These are phyloP conservation scores for Nomada hirtipes DNA, from an alignment of 2,888 invertebrate genomes.

Conservation along the genomic window DNA sequence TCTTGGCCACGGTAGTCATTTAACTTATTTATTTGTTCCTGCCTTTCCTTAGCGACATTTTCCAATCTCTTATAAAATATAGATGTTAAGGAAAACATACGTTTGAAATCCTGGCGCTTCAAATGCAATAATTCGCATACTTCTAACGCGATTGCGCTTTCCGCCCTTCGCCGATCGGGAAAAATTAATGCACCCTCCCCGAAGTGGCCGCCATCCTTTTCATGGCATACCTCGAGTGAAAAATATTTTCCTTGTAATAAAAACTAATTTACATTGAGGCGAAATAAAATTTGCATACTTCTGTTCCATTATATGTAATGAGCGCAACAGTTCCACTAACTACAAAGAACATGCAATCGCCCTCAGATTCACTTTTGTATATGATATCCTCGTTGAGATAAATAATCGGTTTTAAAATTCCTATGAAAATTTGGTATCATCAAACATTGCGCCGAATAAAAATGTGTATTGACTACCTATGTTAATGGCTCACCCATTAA, in stretches of 20 bases:
- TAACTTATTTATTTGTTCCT: constrained; percentile 57
- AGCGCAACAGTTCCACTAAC: constrained; percentile 80
- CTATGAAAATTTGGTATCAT: constrained; percentile 39
- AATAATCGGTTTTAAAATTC: constrained; percentile 74
- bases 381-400: constrained; percentile 80
- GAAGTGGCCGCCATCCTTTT: constrained; percentile 87
- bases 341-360: constrained; percentile 82
- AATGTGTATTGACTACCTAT: neutral
- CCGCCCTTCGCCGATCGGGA: constrained; percentile 85
- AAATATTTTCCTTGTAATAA: neutral
- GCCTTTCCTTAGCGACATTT: constrained; percentile 69
- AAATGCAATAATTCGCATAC: constrained; percentile 87
- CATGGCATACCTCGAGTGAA: constrained; percentile 83
- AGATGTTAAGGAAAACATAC: constrained; percentile 70
- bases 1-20: neutral
- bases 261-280: neutral
- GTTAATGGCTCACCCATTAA: constrained; percentile 73
- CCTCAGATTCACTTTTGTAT: constrained; percentile 75
- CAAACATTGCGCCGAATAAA: no score
- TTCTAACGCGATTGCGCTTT: constrained; percentile 87
- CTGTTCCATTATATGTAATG: constrained; percentile 76
- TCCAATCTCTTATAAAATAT: constrained; percentile 75
- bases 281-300: constrained; percentile 65
- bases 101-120: constrained; percentile 85
- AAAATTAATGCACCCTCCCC: constrained; percentile 85